Evolutionary conservation across 2,888 invertebrate genomes (phyloP).

Genomic region (Plusia festucae): DNA sequence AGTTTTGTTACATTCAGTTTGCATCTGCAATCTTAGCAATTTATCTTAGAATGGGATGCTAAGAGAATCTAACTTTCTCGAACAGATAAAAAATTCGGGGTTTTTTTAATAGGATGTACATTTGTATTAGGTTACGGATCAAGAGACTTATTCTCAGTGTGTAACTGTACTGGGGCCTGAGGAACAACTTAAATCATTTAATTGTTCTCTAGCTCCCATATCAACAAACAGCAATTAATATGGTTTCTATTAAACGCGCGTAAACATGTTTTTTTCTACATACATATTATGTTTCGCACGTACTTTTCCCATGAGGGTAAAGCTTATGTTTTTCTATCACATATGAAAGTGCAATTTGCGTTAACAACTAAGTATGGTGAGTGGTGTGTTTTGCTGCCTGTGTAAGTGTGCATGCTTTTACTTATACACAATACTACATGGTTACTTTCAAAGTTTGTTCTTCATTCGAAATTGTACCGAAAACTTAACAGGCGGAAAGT

Average conservation of each 20-base stretch:
- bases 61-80: too few species aligned
- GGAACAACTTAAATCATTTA: constrained; percentile 21
- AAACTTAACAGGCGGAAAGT: constrained; percentile 23
- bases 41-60: too few species aligned
- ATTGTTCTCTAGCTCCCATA: constrained; percentile 31
- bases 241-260: constrained; percentile 20
- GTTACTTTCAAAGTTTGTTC: constrained; percentile 40
- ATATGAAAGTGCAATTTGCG: constrained; percentile 50
- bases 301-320: constrained; percentile 46
- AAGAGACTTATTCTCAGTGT: not conserved
- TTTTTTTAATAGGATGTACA: not conserved
- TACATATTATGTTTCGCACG: constrained; percentile 29
- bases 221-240: constrained; percentile 20
- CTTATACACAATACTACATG: constrained; percentile 49
- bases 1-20: too few species aligned
- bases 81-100: too few species aligned
- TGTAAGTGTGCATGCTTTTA: constrained; percentile 42
- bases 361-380: constrained; percentile 47
- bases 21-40: too few species aligned
- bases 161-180: not conserved
- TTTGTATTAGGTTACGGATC: not conserved
- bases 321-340: constrained; percentile 44
- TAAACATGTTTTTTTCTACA: constrained; percentile 25
- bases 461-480: constrained; percentile 15
- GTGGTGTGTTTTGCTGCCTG: constrained; percentile 46